A percentile compares a stretch with the other conserved stretches of the same genome.
Conservation (phyloP, 2,113 vertebrate species). For the Alexandromys fortis region DNA sequence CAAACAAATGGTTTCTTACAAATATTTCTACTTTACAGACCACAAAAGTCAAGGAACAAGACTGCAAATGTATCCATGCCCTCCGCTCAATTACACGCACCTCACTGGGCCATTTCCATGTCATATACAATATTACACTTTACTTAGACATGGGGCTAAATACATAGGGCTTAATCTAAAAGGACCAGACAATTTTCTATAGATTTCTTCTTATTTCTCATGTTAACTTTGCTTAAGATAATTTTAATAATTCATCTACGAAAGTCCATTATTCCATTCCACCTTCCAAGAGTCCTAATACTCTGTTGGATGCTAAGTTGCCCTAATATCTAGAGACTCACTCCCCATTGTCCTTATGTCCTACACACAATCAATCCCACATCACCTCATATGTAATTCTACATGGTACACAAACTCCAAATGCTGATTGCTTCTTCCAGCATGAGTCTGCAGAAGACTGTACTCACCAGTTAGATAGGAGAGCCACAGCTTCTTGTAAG, state of each 20-base stretch:
- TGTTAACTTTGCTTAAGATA: not conserved
- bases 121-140: not conserved
- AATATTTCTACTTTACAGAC: not conserved
- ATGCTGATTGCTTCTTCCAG: not conserved
- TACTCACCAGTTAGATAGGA: not conserved
- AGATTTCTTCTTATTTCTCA: not conserved
- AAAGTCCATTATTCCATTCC: not conserved
- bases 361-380: not conserved
- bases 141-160: rapidly evolving
- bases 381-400: not conserved
- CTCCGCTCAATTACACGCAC: not conserved
- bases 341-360: not conserved
- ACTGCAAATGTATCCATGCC: not conserved
- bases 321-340: not conserved
- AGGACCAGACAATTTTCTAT: not conserved
- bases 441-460: not conserved
- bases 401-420: not conserved
- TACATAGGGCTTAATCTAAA: not conserved
- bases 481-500: not conserved
- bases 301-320: not conserved
- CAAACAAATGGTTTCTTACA: not conserved
- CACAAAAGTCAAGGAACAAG: not conserved
- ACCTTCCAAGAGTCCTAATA: not conserved
- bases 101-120: not conserved
- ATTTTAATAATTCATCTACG: not conserved